Percentiles rank a stretch among this genome's conserved stretches.
Conservation (phyloP, 1,140 invertebrate genomes). For the Nasonia giraulti region DNA sequence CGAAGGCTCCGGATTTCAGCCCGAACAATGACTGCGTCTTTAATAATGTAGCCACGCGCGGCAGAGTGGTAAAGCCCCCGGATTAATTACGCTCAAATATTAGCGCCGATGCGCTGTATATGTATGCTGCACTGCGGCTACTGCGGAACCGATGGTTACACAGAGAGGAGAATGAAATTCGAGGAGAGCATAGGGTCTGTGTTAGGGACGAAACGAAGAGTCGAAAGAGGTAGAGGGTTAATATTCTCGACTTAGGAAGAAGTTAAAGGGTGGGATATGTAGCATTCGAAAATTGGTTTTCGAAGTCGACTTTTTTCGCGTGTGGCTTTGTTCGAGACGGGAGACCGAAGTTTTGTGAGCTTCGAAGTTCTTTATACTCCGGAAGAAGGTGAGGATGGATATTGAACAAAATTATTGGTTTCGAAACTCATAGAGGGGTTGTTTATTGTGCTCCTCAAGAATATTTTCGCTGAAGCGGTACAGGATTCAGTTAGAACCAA, state of each 20-base stretch:
- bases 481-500: too few species aligned
- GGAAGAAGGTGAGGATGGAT: not conserved
- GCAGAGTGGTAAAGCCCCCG: constrained; percentile 41
- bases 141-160: not conserved
- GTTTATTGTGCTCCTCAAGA: not conserved
- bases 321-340: not conserved
- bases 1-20: not conserved
- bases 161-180: not conserved
- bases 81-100: constrained; percentile 72
- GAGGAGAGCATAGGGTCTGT: not conserved
- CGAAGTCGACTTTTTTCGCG: not conserved
- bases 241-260: not conserved
- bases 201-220: not conserved
- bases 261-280: not conserved
- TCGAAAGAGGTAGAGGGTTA: not conserved
- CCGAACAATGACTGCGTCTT: not conserved
- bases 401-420: not conserved
- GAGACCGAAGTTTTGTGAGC: not conserved
- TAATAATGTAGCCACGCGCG: constrained; percentile 25
- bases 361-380: not conserved
- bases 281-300: not conserved
- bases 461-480: not conserved
- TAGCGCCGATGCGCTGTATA: constrained; percentile 51
- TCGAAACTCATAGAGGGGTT: too few species aligned
- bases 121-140: not conserved